Percentiles rank a stretch among this genome's conserved stretches.
phyloP scores from a whole-genome alignment of 1,140 invertebrate genomes.

The Zaprionus camerounensis region DNA sequence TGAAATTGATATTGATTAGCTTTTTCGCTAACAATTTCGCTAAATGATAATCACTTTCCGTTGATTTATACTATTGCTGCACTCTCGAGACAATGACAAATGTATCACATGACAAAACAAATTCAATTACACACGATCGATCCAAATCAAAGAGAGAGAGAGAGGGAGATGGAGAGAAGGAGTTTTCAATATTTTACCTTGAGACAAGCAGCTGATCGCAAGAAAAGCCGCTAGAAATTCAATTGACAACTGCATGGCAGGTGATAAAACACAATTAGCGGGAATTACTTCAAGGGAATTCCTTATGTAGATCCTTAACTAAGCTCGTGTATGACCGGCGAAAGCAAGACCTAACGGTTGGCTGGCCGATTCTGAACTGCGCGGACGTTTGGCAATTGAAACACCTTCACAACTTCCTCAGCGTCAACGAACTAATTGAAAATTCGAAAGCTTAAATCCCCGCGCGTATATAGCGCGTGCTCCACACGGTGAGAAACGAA shows the following conservation, averaged over 20 bases:
- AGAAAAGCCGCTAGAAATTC: conserved; percentile 47
- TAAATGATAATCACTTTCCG: conserved; percentile 38
- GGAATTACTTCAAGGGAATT: conserved; percentile 7
- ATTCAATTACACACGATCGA: not conserved
- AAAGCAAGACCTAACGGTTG: conserved; percentile 66
- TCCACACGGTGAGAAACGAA: conserved; percentile 33
- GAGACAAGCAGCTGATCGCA: conserved; percentile 57
- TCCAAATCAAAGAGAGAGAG: not conserved
- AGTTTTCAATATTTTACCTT: conserved; percentile 52
- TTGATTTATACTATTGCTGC: conserved; percentile 44
- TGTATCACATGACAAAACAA: conserved; percentile 41
- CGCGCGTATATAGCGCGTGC: conserved; percentile 67
- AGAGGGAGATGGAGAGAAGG: not conserved
- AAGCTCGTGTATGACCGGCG: conserved; percentile 34
- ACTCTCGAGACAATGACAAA: conserved; percentile 24
- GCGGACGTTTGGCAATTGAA: conserved; percentile 61
- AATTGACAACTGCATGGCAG: conserved; percentile 51
- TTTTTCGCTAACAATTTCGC: conserved; percentile 12
- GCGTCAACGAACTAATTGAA: conserved; percentile 81
- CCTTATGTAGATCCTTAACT: conserved; percentile 4
- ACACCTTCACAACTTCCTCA: conserved; percentile 80
- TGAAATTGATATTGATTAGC: conserved; percentile 51
- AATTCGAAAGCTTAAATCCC: conserved; percentile 79
- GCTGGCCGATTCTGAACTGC: conserved; percentile 72
- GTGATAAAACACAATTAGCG: conserved; percentile 6